These are phyloP conservation scores for Tiaroga cobitis DNA, from an alignment of 2,797 vertebrate genomes.

Conservation along the genomic window DNA sequence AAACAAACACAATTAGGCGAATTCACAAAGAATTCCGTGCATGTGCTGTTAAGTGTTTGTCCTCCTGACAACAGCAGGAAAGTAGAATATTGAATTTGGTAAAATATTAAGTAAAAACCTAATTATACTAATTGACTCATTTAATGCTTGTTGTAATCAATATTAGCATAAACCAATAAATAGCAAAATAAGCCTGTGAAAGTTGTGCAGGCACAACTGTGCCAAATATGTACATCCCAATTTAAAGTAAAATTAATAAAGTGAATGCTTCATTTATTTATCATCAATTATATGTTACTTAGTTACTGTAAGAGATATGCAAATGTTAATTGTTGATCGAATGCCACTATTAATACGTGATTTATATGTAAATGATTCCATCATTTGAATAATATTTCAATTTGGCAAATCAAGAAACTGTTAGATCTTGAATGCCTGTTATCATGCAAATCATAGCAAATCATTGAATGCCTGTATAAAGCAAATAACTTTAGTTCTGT, in stretches of 20 bases:
- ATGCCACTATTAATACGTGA: neutral
- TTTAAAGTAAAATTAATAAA: neutral
- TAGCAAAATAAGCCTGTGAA: neutral
- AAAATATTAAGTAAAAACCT: neutral
- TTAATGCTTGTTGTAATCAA: neutral
- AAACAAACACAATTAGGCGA: constrained; percentile 39
- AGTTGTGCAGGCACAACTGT: neutral
- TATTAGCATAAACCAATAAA: neutral
- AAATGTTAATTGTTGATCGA: neutral
- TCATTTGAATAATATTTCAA: neutral
- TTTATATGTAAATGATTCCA: neutral
- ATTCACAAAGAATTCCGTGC: constrained; percentile 37
- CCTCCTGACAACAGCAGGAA: neutral
- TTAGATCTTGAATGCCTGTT: neutral
- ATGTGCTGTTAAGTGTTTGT: neutral
- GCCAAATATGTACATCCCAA: neutral
- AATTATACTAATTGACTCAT: neutral
- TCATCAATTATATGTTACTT: neutral
- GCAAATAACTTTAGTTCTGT: constrained; percentile 19
- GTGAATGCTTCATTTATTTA: neutral
- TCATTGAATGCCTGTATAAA: no score
- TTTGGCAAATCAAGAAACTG: neutral
- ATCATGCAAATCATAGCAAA: neutral
- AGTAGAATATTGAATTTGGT: neutral
- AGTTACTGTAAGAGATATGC: neutral